Evolutionary conservation across 1,140 invertebrate species (phyloP).

Genomic region (Maconellicoccus hirsutus): DNA sequence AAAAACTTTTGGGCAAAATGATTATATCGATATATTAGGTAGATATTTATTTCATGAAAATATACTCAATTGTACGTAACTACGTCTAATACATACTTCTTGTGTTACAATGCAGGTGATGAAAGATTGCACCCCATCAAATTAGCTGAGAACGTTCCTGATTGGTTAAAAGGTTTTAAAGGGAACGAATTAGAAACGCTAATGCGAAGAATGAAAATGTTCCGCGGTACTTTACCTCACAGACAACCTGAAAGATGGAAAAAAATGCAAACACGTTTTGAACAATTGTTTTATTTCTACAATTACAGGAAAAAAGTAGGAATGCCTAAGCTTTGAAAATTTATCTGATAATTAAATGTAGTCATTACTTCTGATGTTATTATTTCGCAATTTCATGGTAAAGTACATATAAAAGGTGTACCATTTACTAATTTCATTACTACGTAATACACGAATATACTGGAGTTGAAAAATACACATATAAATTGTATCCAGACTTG

Average conservation of each 20-base stretch:
- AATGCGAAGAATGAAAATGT: constrained; percentile 59
- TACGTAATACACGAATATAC: too few relatives aligned
- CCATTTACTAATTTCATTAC: too few relatives aligned
- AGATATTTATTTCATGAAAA: not conserved
- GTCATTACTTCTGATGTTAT: too few relatives aligned
- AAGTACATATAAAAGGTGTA: too few relatives aligned
- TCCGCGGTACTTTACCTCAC: constrained; percentile 44
- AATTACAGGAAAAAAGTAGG: constrained; percentile 37
- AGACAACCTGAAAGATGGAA: constrained; percentile 62
- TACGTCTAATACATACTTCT: not conserved
- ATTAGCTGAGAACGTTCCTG: constrained; percentile 69
- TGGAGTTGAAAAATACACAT: too few relatives aligned
- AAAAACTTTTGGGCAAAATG: constrained; percentile 87
- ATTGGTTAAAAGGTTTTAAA: constrained; percentile 73
- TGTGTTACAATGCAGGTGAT: constrained; percentile 44
- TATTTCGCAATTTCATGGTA: too few relatives aligned
- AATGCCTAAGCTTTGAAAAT: too few relatives aligned
- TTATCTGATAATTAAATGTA: too few relatives aligned
- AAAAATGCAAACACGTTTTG: constrained; percentile 56
- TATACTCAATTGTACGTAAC: not conserved
- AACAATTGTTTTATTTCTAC: constrained; percentile 58
- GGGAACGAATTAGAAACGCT: constrained; percentile 76
- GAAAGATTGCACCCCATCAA: constrained; percentile 65
- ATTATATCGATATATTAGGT: constrained; percentile 84
- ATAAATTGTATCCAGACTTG: too few relatives aligned